Base-by-base conservation (phyloP, 1,140 invertebrate species). In the Pseudomyrmex gracilis region DNA sequence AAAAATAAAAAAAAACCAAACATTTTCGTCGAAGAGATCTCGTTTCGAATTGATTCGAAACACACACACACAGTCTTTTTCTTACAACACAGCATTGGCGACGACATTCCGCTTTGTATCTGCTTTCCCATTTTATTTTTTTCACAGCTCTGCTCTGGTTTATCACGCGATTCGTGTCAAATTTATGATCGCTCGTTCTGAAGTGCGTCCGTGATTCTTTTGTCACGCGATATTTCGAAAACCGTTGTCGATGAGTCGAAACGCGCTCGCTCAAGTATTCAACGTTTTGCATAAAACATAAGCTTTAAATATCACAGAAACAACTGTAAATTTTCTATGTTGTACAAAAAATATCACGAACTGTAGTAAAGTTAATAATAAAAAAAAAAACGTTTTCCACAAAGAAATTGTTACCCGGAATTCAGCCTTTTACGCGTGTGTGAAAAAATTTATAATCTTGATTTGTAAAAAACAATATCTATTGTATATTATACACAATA, bases 221-320 rank as follows among this genome's bases (percentile, higher is more conserved):
- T 67, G 66, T 80, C 66, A 80, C 51, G 66, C 76, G 76, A 80
- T 80, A 71, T 80, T 58, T 68, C 64, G 10, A 7, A 43, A 17
- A 47, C 5, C 53, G 43, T 51, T 70, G 17, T 15, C n/a, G 9
- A 20, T 8, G n/a, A 34, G 64, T 20, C 53, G 43, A 49, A 80
- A 71, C 76, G 43, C 66, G 66, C n/a, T 71, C 66, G 70, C 43
- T n/a, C 57, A 70, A 78, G 76, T 68, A 78, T 68, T 70, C 43
- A 78, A 78, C 74, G 63, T 78, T 78, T 47, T 24, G 12, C 34
- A 34, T 7, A 34, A 34, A 34, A 34, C 34, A 60, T 13, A 58
- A 60, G 53, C 43, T 60, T 80, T 57, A 58, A n/a, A 70, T 78
- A 70, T 78, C 76, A 70, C 64, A 70, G 76, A 15, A 68, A 57